phyloP scores from a whole-genome alignment of 2,113 vertebrate species.

The Malurus cyaneus region DNA sequence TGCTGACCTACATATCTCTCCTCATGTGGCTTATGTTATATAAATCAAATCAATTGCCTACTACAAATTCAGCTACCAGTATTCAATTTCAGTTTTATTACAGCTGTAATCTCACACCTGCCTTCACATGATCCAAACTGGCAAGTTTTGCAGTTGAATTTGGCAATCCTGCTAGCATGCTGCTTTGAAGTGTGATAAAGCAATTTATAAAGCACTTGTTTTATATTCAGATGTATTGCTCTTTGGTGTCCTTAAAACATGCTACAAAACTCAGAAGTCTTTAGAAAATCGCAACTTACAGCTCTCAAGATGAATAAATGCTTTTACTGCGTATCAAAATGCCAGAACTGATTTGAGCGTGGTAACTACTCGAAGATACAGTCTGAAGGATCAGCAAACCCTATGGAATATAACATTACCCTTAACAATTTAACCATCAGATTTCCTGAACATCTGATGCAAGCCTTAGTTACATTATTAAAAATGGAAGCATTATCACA shows the following conservation, averaged over 20 bases:
- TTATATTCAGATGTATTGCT: conserved; percentile 56
- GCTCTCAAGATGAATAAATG: conserved; percentile 24
- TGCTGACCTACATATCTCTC: conserved; percentile 54
- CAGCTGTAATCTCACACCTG: conserved; percentile 52
- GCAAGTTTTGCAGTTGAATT: conserved; percentile 54
- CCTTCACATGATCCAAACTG: conserved; percentile 61
- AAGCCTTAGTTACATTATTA: not conserved
- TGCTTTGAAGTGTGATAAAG: conserved; percentile 50
- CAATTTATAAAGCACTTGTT: conserved; percentile 61
- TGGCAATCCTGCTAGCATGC: conserved; percentile 16
- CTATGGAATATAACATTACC: conserved; percentile 14
- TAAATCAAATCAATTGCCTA: conserved; percentile 65
- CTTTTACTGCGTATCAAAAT: not conserved
- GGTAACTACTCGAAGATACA: conserved; percentile 21
- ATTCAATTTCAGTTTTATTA: conserved; percentile 67
- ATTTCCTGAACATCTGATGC: not conserved
- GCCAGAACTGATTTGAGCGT: not conserved
- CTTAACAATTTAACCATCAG: conserved; percentile 21
- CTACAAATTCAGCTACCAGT: conserved; percentile 53
- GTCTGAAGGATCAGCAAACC: conserved; percentile 27
- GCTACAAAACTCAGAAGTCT: conserved; percentile 31
- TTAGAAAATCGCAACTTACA: conserved; percentile 5
- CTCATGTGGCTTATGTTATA: conserved; percentile 32
- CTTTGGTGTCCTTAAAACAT: conserved; percentile 43
- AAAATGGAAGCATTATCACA: not conserved